Base-by-base conservation (phyloP, 2,888 invertebrate genomes). In the Galerucella calmariensis region DNA sequence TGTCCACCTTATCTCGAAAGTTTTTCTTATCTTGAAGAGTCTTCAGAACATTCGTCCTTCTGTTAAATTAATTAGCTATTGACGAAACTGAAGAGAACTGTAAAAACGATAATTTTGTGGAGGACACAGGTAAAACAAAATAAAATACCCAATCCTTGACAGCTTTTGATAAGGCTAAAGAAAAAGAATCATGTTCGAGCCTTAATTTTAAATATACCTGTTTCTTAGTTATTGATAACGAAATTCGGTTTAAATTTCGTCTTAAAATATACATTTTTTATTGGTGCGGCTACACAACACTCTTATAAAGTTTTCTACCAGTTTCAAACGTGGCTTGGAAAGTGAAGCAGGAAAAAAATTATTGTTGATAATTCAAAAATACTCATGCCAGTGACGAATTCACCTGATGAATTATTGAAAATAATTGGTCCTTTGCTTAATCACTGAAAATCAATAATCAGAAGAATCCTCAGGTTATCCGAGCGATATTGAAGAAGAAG, bases 61-160 rank as follows among this genome's bases (percentile, higher is more conserved):
- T 78, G 77, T 80, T 78, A 81, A 81, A 80, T 81, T 81, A 81
- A 81, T 81, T 79, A 79, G 78, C 79, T 76, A 75, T 79, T 79
- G 79, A 79, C 78, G 76, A 78, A 79, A 77, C 78, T 77, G 72
- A 62, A 73, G 77, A 74, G 77, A 74, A 77, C 77, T 77, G 77
- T 78, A 73, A 75, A 75, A 72, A 69, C 61, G 79, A 79, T 77
- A 78, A 77, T 78, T 75, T 78, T 75, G 76, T 78, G 75, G 76
- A 74, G 77, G 77, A 73, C 75, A 77, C 77, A 77, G 77, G 78
- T 78, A 77, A 68, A 76, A 77, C 70, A 72, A 75, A 72, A 77
- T 75, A 77, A 76, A 76, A 75, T 69, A 63, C 69, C 76, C 75
- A 56, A 70, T 70, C 72, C 58, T 12, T 72, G 75, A 75, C 75